Conservation (phyloP, 2,888 invertebrate genomes). For the Drosophila robusta region DNA sequence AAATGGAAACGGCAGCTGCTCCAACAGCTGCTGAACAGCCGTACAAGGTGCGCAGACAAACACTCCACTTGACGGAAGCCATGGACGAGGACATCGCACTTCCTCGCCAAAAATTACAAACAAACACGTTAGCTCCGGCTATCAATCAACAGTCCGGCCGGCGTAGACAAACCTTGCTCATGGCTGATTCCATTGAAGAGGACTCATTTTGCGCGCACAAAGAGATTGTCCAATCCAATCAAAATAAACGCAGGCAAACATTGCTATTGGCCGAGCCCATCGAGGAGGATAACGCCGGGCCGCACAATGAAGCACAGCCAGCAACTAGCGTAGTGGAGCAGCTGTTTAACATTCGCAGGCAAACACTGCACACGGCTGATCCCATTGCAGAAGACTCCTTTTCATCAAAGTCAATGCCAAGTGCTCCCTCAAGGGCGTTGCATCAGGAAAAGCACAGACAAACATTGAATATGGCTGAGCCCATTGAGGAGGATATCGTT, state of each 20-base stretch:
- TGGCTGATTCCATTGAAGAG: conserved; percentile 13
- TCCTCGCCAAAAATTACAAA: neutral
- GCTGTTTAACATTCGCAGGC: neutral
- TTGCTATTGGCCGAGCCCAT: conserved; percentile 2
- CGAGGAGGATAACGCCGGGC: neutral
- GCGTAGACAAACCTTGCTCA: conserved; percentile 14
- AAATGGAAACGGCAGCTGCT: too few species aligned
- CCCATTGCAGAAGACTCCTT: conserved; percentile 12
- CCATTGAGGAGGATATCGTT: conserved; percentile 6
- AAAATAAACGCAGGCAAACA: neutral
- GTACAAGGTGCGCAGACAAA: neutral
- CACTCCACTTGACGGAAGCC: neutral
- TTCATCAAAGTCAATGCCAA: neutral
- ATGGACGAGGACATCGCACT: conserved; percentile 4
- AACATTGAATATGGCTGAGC: conserved; percentile 17
- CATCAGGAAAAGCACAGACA: conserved; percentile 4
- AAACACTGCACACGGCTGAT: conserved; percentile 8
- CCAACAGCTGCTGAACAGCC: neutral
- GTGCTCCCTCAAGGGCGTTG: neutral
- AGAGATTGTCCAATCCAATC: neutral
- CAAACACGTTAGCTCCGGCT: neutral
- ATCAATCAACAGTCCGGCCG: neutral
- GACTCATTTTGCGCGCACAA: neutral
- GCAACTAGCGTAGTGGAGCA: neutral
- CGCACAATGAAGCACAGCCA: neutral